These are phyloP conservation scores for Eciton burchellii DNA, from an alignment of 1,140 invertebrate species.

Conservation along the genomic window DNA sequence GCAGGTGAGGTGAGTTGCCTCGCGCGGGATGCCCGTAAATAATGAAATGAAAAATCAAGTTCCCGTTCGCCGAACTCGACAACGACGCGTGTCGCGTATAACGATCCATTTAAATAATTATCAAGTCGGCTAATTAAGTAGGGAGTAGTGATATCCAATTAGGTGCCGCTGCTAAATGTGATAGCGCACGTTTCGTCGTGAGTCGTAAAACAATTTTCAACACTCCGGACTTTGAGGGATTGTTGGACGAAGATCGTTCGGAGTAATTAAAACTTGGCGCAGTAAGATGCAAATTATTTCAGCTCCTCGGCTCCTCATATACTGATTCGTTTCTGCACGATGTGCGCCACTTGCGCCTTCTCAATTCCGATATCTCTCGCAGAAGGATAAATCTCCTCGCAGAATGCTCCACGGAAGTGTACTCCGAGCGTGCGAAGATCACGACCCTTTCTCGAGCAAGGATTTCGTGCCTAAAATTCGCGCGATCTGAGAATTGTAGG, in stretches of 20 bases:
- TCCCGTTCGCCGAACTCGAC: not conserved
- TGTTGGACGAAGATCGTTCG: constrained; percentile 52
- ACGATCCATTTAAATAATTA: constrained; percentile 36
- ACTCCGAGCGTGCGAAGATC: not conserved
- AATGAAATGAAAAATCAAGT: not conserved
- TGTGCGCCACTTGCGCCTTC: constrained; percentile 7
- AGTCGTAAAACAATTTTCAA: constrained; percentile 61
- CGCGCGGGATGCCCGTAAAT: too few relatives aligned
- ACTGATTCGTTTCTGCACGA: constrained; percentile 51
- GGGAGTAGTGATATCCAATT: constrained; percentile 51
- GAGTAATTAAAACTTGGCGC: constrained; percentile 60
- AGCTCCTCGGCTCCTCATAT: constrained; percentile 53
- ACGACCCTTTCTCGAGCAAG: not conserved
- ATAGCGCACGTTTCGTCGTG: constrained; percentile 37
- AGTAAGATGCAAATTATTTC: constrained; percentile 62
- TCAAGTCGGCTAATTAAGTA: constrained; percentile 47
- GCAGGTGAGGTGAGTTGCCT: too few relatives aligned
- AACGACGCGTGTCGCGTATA: not conserved
- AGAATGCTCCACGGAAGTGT: constrained; percentile 7
- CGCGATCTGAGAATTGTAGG: not conserved
- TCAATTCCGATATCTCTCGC: constrained; percentile 1
- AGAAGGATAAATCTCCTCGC: not conserved
- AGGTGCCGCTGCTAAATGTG: constrained; percentile 51
- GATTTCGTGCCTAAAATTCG: not conserved
- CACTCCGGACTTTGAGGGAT: constrained; percentile 58